phyloP scores from a whole-genome alignment of 2,113 vertebrate species.

The Plecturocebus donacophilus region DNA sequence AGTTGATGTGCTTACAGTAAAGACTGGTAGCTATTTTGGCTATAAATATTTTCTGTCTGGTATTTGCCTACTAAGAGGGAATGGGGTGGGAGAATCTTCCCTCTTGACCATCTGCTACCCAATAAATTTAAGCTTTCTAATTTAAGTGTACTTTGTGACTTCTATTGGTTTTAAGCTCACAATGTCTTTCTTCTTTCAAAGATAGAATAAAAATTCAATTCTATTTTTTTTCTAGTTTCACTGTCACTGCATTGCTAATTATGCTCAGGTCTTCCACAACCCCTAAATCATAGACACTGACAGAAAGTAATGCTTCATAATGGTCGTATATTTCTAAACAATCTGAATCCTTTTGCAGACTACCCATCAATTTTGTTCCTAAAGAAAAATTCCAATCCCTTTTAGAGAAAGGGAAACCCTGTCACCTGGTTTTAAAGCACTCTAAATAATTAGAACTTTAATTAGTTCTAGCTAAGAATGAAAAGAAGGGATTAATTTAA shows the following conservation, averaged over 20 bases:
- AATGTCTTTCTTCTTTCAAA: conserved; percentile 32
- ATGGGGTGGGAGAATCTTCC: background rate
- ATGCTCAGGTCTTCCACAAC: background rate
- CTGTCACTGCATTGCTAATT: background rate
- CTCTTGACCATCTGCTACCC: background rate
- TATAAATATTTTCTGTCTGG: background rate
- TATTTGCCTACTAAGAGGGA: background rate
- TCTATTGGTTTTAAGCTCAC: background rate
- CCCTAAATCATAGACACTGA: background rate
- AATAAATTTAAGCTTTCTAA: background rate
- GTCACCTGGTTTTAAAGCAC: background rate
- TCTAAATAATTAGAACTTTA: conserved; percentile 54
- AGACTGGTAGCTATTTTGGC: background rate
- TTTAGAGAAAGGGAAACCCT: conserved; percentile 2
- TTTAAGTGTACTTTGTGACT: background rate
- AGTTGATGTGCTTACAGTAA: background rate
- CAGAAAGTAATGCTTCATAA: background rate
- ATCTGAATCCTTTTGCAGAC: conserved; percentile 48
- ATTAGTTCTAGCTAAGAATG: conserved; percentile 46
- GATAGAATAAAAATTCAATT: conserved; percentile 20
- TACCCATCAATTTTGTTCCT: background rate
- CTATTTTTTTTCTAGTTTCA: conserved; percentile 7
- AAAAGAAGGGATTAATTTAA: conserved; percentile 69
- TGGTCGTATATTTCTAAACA: conserved; percentile 20
- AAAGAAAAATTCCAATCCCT: conserved; percentile 28